Evolutionary conservation across 2,888 invertebrate genomes (phyloP).

Genomic region (Cerceris ruficornis): DNA sequence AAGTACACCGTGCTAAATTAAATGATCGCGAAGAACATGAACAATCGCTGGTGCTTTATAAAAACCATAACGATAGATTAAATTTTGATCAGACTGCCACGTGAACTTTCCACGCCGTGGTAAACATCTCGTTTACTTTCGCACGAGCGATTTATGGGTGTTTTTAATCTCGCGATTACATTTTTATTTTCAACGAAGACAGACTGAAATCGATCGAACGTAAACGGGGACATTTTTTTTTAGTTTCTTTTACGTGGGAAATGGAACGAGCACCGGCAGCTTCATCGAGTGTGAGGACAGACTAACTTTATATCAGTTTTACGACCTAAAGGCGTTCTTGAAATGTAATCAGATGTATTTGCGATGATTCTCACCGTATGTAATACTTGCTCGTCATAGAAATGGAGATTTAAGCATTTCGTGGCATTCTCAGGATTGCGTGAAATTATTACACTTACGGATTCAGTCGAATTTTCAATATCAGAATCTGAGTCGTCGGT

Average conservation of each 20-base stretch:
- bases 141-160: constrained; percentile 6
- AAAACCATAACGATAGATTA: constrained; percentile 25
- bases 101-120: background rate
- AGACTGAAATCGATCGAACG: background rate
- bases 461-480: too few relatives aligned
- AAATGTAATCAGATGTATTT: constrained; percentile 49
- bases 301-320: constrained; percentile 40
- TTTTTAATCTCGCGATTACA: background rate
- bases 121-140: constrained; percentile 17
- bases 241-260: background rate
- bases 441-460: background rate
- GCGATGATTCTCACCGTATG: constrained; percentile 27
- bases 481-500: too few relatives aligned
- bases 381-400: constrained; percentile 34
- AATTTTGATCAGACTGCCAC: constrained; percentile 10
- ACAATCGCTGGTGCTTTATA: background rate
- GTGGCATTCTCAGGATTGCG: background rate
- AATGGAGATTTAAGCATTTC: background rate
- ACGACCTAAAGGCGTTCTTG: constrained; percentile 41
- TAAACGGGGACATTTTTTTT: constrained; percentile 2
- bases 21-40: background rate
- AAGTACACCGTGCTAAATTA: constrained; percentile 1
- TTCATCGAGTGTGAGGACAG: constrained; percentile 17
- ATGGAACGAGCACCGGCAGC: background rate
- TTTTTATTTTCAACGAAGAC: background rate